These are phyloP conservation scores for Microplitis demolitor DNA, from an alignment of 1,140 invertebrate genomes.

Conservation along the genomic window DNA sequence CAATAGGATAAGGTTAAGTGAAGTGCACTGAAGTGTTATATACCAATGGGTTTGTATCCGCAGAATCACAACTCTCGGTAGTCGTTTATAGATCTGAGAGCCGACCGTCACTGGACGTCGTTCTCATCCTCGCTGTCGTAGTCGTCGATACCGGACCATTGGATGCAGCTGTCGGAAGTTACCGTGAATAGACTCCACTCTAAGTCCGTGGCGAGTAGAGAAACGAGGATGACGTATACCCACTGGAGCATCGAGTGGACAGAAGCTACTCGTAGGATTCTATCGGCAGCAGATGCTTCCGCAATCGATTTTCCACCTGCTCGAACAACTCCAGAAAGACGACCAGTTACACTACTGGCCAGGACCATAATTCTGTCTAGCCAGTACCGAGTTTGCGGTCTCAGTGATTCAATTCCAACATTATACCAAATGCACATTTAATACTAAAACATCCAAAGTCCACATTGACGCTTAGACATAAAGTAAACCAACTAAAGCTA, in stretches of 20 bases:
- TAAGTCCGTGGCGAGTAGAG: slow-evolving; percentile 12
- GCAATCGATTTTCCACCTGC: slow-evolving; percentile 28
- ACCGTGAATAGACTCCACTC: slow-evolving; percentile 28
- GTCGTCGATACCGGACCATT: slow-evolving; percentile 29
- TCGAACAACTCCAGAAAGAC: slow-evolving; percentile 7
- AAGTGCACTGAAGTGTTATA: neutral
- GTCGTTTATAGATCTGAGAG: neutral
- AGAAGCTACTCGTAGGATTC: slow-evolving; percentile 13
- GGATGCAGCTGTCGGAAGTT: slow-evolving; percentile 40
- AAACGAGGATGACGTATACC: slow-evolving; percentile 13
- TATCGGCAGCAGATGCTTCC: slow-evolving; percentile 39
- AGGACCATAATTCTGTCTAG: neutral
- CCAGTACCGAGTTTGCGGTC: no score
- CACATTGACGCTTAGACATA: no score
- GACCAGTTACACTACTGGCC: neutral
- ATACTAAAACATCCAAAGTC: no score
- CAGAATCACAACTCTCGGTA: neutral
- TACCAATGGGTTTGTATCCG: neutral
- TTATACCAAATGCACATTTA: no score
- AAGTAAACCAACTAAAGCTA: no score
- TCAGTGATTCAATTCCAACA: no score
- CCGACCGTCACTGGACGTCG: no score
- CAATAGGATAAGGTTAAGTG: neutral
- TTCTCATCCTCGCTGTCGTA: neutral
- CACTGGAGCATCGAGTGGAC: slow-evolving; percentile 11